Percentiles rank a stretch among this genome's conserved stretches.
These are phyloP conservation scores for Boloria euphrosyne DNA, from an alignment of 2,888 invertebrate genomes.

Conservation along the genomic window DNA sequence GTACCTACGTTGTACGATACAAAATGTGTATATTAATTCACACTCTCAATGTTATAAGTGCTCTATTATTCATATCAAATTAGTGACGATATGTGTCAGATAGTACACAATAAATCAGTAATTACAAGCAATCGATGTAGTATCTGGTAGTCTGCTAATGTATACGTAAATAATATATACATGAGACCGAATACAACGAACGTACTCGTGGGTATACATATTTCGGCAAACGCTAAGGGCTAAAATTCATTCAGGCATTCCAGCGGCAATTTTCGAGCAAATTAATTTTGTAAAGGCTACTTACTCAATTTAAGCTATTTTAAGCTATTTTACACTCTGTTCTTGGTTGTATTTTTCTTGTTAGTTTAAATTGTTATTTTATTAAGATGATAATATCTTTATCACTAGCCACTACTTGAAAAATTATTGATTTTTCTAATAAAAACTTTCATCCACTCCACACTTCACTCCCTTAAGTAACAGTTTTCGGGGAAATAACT, in stretches of 20 bases:
- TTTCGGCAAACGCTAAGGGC: conserved; percentile 6
- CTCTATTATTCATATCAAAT: too few relatives aligned
- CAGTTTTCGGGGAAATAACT: too few relatives aligned
- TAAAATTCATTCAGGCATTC: conserved; percentile 3
- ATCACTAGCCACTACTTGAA: too few relatives aligned
- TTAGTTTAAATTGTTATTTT: background rate
- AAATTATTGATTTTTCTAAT: too few relatives aligned
- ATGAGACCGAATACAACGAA: background rate
- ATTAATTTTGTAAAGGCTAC: conserved; percentile 4
- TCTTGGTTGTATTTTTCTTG: background rate
- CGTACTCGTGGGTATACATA: conserved; percentile 1
- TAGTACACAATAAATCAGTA: background rate
- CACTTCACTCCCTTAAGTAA: too few relatives aligned
- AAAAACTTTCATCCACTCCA: too few relatives aligned
- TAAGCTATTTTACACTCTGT: background rate
- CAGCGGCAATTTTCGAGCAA: conserved; percentile 10
- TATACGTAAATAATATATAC: conserved; percentile 2
- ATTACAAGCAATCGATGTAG: background rate
- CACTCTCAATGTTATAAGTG: too few relatives aligned
- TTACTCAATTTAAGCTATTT: background rate
- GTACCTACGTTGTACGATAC: too few relatives aligned
- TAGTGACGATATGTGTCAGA: too few relatives aligned
- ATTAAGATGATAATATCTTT: too few relatives aligned
- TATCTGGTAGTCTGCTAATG: background rate
- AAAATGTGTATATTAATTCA: too few relatives aligned